Percentiles rank a stretch among this genome's conserved stretches.
phyloP scores from a whole-genome alignment of 2,888 invertebrate genomes.

The Smittia aterrima region DNA sequence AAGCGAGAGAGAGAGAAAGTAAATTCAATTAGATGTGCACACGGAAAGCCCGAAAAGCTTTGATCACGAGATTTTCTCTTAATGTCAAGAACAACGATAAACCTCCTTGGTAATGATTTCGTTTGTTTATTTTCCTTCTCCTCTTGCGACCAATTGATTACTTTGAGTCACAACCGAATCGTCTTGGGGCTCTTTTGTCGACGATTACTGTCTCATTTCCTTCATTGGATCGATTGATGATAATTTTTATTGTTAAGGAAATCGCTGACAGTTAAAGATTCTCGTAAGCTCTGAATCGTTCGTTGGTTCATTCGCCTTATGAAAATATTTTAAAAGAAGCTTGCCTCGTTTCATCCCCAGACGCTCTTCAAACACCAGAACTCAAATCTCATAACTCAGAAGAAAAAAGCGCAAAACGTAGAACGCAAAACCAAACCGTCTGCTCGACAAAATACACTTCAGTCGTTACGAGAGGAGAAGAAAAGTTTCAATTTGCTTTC shows the following conservation, averaged over 20 bases:
- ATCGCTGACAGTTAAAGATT: too few relatives aligned
- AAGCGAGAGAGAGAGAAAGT: background rate
- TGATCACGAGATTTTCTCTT: background rate
- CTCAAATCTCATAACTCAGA: background rate
- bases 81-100: background rate
- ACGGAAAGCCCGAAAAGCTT: background rate
- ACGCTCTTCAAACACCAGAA: background rate
- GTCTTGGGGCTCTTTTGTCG: too few relatives aligned
- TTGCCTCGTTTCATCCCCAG: background rate
- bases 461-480: background rate
- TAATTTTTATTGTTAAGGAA: too few relatives aligned
- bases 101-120: background rate
- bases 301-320: background rate
- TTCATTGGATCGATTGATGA: too few relatives aligned
- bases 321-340: background rate
- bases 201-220: too few relatives aligned
- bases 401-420: background rate
- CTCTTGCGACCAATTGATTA: too few relatives aligned
- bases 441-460: background rate
- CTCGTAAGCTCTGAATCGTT: too few relatives aligned
- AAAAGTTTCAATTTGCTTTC: constrained; percentile 8
- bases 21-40: constrained; percentile 23
- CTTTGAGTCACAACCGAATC: too few relatives aligned
- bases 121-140: too few relatives aligned
- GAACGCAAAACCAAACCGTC: background rate